Evolutionary conservation across 2,888 invertebrate genomes (phyloP), one percentile per base, ranked within the genome.

Genomic region (Tetropium fuscum): DNA sequence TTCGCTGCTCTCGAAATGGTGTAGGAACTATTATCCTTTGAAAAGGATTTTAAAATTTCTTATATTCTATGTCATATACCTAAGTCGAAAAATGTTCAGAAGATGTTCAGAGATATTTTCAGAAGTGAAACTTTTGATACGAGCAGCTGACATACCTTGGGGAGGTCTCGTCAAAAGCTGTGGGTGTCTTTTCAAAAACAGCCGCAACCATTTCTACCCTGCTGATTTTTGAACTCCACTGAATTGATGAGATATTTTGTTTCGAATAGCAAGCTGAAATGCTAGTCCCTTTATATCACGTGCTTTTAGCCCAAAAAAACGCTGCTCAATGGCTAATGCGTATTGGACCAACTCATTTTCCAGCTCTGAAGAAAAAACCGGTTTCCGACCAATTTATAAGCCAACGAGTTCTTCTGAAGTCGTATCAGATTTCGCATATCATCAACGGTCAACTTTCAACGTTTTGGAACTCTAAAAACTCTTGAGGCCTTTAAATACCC

Each of bases 91-190:
- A n/a, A n/a, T n/a, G n/a, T n/a, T n/a, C n/a, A n/a, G n/a, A n/a
- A n/a, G n/a, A n/a, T n/a, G n/a, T n/a, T n/a, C n/a, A n/a, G 40
- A 40, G 2, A 51, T 25, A 25, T 25, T 51, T 25, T 25, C 38
- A 13, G 40, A 25, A 8, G 38, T 20, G 22, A 36, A 51, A 25
- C 13, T 32, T 43, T 53, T 32, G 15, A 43, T 20, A 19, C 32
- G 32, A 34, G 44, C 40, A 13, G 41, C 40, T 15, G 53, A 53
- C 41, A 53, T 53, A 30, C 30, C 41, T 41, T 53, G 3, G 6
- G 48, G 48, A 32, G 48, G 18, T 48, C 51, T 16, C 51, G 38
- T 51, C 16, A 32, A 47, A 13, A 47, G 47, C 15, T 47, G 30
- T 25, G 47, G 32, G 13, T 47, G 47, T 27, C 30, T n/a, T 18